Conservation (phyloP, 2,797 vertebrate species). For the Glyptemys insculpta region DNA sequence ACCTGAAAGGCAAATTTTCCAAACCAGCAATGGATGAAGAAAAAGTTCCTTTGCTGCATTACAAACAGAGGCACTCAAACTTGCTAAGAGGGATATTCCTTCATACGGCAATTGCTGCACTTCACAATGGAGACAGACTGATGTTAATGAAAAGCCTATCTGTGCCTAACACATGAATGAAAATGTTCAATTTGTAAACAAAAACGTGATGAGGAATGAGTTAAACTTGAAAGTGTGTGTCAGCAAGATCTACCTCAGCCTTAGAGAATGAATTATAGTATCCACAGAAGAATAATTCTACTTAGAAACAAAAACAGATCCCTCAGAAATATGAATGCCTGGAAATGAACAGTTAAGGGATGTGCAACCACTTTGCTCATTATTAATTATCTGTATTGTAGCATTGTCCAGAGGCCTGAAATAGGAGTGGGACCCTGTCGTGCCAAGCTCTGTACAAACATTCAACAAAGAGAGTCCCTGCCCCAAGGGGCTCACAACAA, state of each 20-base stretch:
- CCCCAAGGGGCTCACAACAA: not conserved
- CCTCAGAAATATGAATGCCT: slow-evolving; percentile 29
- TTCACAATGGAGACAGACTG: slow-evolving; percentile 25
- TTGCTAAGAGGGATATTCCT: not conserved
- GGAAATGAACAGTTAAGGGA: not conserved
- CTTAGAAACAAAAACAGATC: not conserved
- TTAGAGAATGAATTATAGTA: slow-evolving; percentile 58
- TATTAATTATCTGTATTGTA: not conserved
- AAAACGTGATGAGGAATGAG: slow-evolving; percentile 19
- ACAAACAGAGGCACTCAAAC: slow-evolving; percentile 10
- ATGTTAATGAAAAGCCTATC: slow-evolving; percentile 54
- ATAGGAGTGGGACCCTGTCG: fast-evolving
- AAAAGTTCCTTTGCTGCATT: not conserved
- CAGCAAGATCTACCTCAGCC: slow-evolving; percentile 19
- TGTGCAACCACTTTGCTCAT: not conserved
- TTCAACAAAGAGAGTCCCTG: not conserved
- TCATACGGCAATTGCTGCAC: slow-evolving; percentile 49
- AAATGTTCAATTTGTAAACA: slow-evolving; percentile 33
- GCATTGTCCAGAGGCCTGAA: not conserved
- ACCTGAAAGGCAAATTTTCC: slow-evolving; percentile 32
- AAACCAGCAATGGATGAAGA: slow-evolving; percentile 4
- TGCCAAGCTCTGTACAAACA: not conserved
- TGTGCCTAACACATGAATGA: slow-evolving; percentile 56
- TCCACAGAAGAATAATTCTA: not conserved
- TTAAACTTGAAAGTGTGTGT: slow-evolving; percentile 43